These are phyloP conservation scores for Calliopum simillimum DNA, from an alignment of 2,888 invertebrate genomes.

Conservation along the genomic window DNA sequence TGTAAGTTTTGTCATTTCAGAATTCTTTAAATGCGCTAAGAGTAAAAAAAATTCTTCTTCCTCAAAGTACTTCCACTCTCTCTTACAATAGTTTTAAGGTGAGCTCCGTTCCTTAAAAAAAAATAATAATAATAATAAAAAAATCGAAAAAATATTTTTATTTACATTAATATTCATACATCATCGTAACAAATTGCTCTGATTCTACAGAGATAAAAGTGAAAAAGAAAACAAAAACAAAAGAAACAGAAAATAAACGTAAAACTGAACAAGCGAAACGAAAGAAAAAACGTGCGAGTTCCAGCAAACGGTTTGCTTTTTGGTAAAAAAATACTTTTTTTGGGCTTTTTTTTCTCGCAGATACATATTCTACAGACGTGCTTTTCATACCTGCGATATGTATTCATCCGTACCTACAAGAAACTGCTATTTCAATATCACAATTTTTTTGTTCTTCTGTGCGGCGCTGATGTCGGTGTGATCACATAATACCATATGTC, in stretches of 20 bases:
- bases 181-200: slow-evolving; percentile 34
- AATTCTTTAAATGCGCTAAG: too few relatives aligned
- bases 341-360: background rate
- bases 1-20: too few relatives aligned
- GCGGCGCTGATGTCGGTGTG: slow-evolving; percentile 1
- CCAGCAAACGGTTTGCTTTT: background rate
- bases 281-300: background rate
- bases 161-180: slow-evolving; percentile 28
- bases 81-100: too few relatives aligned
- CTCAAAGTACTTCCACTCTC: too few relatives aligned
- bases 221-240: background rate
- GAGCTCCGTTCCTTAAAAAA: too few relatives aligned
- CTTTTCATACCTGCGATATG: slow-evolving; percentile 6
- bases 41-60: too few relatives aligned
- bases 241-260: background rate
- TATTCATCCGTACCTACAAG: too few relatives aligned
- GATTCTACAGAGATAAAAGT: slow-evolving; percentile 24
- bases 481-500: slow-evolving; percentile 15
- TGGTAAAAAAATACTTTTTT: background rate
- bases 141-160: background rate
- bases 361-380: slow-evolving; percentile 17
- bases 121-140: too few relatives aligned
- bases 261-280: background rate
- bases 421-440: background rate
- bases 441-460: background rate